Conservation (phyloP, 64 coral and sea anemone species). For the Anthopleura sola region DNA sequence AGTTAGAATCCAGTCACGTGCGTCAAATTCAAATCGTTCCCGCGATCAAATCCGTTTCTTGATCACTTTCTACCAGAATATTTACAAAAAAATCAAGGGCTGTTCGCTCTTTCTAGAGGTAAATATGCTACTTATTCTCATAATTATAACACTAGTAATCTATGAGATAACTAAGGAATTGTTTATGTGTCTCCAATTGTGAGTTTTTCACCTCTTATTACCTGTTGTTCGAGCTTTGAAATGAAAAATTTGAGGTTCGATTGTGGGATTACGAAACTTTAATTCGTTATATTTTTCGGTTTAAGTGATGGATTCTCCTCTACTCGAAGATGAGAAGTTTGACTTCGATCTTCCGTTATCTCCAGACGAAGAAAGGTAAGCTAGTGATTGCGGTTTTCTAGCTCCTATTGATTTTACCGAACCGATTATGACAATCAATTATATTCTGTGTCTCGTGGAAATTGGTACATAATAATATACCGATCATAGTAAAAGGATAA, state of each 20-base stretch:
- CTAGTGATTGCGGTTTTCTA: neutral
- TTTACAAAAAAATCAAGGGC: neutral
- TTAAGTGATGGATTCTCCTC: slow-evolving; percentile 1
- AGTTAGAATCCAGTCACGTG: neutral
- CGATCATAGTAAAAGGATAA: neutral
- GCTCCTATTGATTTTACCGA: neutral
- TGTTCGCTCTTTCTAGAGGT: neutral
- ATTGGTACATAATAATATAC: neutral
- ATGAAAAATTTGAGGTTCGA: neutral
- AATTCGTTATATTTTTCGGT: neutral
- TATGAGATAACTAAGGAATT: neutral
- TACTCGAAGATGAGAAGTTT: slow-evolving; percentile 83
- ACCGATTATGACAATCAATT: neutral
- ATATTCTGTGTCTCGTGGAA: neutral
- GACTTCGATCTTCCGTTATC: slow-evolving; percentile 83
- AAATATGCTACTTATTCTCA: neutral
- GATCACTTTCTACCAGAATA: neutral
- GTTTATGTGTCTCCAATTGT: neutral
- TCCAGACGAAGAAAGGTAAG: slow-evolving; percentile 60
- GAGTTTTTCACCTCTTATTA: neutral
- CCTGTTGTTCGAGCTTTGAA: neutral
- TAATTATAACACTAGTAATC: neutral
- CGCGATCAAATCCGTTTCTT: slow-evolving; percentile 21
- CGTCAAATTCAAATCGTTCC: slow-evolving; percentile 13
- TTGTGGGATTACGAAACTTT: neutral